These are phyloP conservation scores for Trachelus troglodyta DNA, from an alignment of 2,888 invertebrate species.

Conservation along the genomic window DNA sequence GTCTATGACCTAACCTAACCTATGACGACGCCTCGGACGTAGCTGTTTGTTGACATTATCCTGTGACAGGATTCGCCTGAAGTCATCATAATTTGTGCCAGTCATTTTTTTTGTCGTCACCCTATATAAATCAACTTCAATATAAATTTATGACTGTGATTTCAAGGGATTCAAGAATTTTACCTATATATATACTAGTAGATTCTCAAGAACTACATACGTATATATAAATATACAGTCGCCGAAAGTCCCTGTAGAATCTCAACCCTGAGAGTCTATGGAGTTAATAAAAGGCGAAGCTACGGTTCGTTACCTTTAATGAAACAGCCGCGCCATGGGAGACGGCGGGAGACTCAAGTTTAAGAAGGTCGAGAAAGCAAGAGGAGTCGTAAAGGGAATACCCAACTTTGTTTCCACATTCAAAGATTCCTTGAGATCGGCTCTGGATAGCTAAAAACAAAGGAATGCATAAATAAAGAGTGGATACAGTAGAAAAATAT, in stretches of 20 bases:
- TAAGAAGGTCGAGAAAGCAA: neutral
- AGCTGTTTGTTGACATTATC: too few relatives aligned
- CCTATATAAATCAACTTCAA: neutral
- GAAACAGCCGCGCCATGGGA: conserved; percentile 21
- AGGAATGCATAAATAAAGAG: neutral
- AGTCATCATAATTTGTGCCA: too few relatives aligned
- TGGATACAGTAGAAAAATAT: neutral
- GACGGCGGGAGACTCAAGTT: neutral
- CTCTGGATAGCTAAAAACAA: neutral
- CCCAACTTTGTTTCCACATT: conserved; percentile 35
- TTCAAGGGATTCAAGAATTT: neutral
- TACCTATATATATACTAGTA: neutral
- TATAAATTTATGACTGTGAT: neutral
- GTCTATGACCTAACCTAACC: too few relatives aligned
- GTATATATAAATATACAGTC: neutral
- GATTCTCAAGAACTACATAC: neutral
- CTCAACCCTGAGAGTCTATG: conserved; percentile 6
- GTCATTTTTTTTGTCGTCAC: neutral
- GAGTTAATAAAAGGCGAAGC: conserved; percentile 28
- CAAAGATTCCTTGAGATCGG: conserved; percentile 17
- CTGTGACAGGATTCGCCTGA: too few relatives aligned
- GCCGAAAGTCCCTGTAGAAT: neutral
- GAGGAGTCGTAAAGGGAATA: conserved; percentile 26
- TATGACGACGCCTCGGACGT: too few relatives aligned
- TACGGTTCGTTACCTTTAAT: conserved; percentile 41